Conservation (phyloP, 2,888 invertebrate genomes). For the Dexiosoma caninum region DNA sequence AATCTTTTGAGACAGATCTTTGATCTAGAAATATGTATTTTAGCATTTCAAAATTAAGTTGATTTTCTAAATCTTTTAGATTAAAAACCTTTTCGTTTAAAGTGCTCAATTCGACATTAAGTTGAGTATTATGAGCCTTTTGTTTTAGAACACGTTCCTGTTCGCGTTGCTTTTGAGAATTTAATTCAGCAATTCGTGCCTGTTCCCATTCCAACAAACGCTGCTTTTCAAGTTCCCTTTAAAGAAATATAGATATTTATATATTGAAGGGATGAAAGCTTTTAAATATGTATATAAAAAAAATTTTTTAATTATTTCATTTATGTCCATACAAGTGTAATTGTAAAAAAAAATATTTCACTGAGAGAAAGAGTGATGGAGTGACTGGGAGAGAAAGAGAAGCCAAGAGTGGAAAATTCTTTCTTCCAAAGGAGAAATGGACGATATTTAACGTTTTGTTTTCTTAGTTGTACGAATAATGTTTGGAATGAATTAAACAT, state of each 20-base stretch:
- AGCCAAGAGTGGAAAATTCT: too few relatives aligned
- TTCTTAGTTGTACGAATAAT: too few relatives aligned
- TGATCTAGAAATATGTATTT: slow-evolving; percentile 79
- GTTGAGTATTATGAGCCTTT: slow-evolving; percentile 91
- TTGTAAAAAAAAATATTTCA: not conserved
- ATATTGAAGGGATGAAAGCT: too few relatives aligned
- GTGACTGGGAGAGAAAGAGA: too few relatives aligned
- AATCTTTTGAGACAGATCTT: slow-evolving; percentile 88
- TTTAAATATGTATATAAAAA: too few relatives aligned
- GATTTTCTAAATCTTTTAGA: too few relatives aligned
- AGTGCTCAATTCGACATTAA: slow-evolving; percentile 87
- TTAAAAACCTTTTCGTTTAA: slow-evolving; percentile 75
- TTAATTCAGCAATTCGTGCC: slow-evolving; percentile 90
- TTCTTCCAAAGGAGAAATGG: too few relatives aligned
- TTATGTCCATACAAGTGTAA: too few relatives aligned
- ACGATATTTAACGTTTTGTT: too few relatives aligned
- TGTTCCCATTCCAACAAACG: slow-evolving; percentile 97
- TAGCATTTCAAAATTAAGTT: slow-evolving; percentile 67
- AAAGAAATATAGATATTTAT: too few relatives aligned
- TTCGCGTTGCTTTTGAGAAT: slow-evolving; percentile 90
- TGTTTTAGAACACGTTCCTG: slow-evolving; percentile 90
- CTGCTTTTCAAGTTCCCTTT: slow-evolving; percentile 94
- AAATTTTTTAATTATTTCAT: not conserved
- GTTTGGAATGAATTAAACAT: too few relatives aligned
- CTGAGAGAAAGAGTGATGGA: too few relatives aligned